Conservation (phyloP, 1,140 invertebrate genomes). For the Apolygus lucorum region DNA sequence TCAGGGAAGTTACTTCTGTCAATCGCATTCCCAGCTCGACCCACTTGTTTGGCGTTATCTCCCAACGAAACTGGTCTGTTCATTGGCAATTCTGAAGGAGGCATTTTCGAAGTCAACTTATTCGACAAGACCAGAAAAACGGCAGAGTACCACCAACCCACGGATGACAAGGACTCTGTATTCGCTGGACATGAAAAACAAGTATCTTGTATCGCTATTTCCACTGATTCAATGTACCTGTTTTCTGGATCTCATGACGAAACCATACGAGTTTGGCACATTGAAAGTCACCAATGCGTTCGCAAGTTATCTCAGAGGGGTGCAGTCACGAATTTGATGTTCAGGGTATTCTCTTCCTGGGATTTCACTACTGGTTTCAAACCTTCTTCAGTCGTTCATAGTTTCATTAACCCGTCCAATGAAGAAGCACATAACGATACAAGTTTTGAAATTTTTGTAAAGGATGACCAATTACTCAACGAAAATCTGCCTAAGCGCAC, state of each 20-base stretch:
- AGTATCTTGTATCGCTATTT: conserved; percentile 60
- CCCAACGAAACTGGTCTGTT: conserved; percentile 58
- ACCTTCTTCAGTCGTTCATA: conserved; percentile 39
- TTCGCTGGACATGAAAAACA: conserved; percentile 56
- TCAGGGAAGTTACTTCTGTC: conserved; percentile 58
- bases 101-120: conserved; percentile 57
- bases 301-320: conserved; percentile 62
- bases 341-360: conserved; percentile 39
- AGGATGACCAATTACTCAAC: conserved; percentile 5
- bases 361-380: conserved; percentile 34
- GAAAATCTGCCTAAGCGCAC: neutral
- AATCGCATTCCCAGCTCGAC: conserved; percentile 59
- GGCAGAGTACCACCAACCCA: conserved; percentile 50
- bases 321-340: conserved; percentile 57
- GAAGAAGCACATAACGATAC: conserved; percentile 39
- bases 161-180: conserved; percentile 40
- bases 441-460: conserved; percentile 29
- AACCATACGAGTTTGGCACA: conserved; percentile 68
- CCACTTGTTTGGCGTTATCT: conserved; percentile 63
- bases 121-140: conserved; percentile 53
- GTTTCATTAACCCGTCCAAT: conserved; percentile 40
- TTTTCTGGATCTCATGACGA: conserved; percentile 66
- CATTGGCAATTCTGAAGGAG: conserved; percentile 60
- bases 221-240: conserved; percentile 55
- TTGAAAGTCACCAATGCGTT: conserved; percentile 59